A percentile compares a stretch with the other conserved stretches of the same genome.
Conservation (phyloP, 1,140 invertebrate species). For the Cyphomyrmex costatus region DNA sequence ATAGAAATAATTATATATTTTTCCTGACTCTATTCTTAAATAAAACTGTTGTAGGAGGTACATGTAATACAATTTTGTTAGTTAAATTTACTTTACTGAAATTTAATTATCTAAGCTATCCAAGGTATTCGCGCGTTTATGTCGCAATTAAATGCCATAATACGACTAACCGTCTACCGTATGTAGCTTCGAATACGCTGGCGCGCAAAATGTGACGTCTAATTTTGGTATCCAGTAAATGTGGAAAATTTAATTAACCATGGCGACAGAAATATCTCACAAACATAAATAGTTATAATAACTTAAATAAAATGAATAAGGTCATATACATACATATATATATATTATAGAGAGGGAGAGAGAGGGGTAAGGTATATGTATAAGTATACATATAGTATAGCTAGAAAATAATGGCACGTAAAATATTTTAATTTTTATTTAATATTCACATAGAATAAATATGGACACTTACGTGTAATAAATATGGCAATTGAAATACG, state of each 20-base stretch:
- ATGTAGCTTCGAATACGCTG: slow-evolving; percentile 24
- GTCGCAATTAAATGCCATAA: slow-evolving; percentile 59
- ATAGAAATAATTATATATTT: not conserved
- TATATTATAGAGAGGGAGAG: too few species aligned
- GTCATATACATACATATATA: not conserved
- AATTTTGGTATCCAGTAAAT: slow-evolving; percentile 44
- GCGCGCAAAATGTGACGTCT: slow-evolving; percentile 44
- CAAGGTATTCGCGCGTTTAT: slow-evolving; percentile 48
- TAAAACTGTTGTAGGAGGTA: slow-evolving; percentile 16
- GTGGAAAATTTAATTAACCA: slow-evolving; percentile 47
- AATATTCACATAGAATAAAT: not conserved
- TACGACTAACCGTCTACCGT: slow-evolving; percentile 32
- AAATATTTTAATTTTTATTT: not conserved
- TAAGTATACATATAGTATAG: not conserved
- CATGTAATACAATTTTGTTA: slow-evolving; percentile 37
- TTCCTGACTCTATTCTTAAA: too few species aligned
- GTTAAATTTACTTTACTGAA: slow-evolving; percentile 44
- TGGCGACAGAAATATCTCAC: slow-evolving; percentile 14
- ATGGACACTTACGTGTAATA: not conserved
- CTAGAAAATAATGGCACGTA: slow-evolving; percentile 1
- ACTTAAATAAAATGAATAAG: slow-evolving; percentile 15
- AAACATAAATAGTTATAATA: not conserved
- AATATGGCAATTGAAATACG: too few species aligned
- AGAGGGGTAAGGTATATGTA: too few species aligned
- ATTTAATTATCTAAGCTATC: slow-evolving; percentile 57